A percentile compares a stretch with the other conserved stretches of the same genome.
phyloP scores from a whole-genome alignment of 2,113 vertebrate species.

The Polyodon spathula region DNA sequence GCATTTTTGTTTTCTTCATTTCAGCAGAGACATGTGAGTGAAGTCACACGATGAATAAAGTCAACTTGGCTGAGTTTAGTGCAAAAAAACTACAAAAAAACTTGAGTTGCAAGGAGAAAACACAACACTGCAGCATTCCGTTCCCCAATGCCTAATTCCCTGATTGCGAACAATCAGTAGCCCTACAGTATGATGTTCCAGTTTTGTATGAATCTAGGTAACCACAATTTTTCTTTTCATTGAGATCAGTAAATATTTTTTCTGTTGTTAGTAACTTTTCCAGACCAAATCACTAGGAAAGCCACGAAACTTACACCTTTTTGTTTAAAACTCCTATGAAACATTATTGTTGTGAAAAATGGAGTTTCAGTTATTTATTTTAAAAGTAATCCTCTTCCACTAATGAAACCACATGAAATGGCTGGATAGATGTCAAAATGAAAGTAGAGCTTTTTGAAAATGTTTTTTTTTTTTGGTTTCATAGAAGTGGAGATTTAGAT shows the following conservation, averaged over 20 bases:
- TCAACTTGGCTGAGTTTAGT: no score
- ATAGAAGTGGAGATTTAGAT: constrained; percentile 21
- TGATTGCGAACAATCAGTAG: no score
- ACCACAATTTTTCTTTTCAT: constrained; percentile 54
- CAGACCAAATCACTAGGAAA: constrained; percentile 31
- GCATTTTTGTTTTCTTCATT: no score
- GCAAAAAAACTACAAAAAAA: no score
- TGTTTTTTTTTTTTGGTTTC: constrained; percentile 7
- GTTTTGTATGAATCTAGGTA: constrained; percentile 65
- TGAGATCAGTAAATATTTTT: constrained; percentile 80
- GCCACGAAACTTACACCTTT: constrained; percentile 15
- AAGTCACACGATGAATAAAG: no score
- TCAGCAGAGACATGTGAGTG: no score
- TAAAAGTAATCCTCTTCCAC: constrained; percentile 18
- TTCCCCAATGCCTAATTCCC: no score
- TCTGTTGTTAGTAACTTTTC: constrained; percentile 58
- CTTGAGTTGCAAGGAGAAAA: no score
- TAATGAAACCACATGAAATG: constrained; percentile 23
- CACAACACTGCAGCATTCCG: no score
- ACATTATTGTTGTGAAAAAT: constrained; percentile 23
- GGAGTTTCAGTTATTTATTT: constrained; percentile 28
- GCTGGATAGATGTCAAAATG: constrained; percentile 11
- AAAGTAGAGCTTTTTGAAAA: constrained; percentile 12
- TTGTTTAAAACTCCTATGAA: constrained; percentile 11
- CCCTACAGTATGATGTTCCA: constrained; percentile 32